phyloP scores from a whole-genome alignment of 1,140 invertebrate genomes.

The Trialeurodes vaporariorum region DNA sequence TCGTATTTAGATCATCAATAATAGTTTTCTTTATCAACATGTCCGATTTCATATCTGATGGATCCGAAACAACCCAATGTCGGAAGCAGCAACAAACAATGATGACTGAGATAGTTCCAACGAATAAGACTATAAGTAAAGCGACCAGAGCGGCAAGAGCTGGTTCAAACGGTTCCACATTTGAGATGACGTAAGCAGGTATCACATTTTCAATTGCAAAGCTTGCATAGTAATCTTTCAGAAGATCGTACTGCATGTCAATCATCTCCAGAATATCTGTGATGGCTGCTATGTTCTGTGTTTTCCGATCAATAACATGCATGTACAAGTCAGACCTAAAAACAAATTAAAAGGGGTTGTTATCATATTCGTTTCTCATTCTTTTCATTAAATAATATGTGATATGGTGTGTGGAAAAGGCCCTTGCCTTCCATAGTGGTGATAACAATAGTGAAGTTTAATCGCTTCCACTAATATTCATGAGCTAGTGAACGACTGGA shows the following conservation, averaged over 20 bases:
- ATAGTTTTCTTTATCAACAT: slow-evolving; percentile 70
- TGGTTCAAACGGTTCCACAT: slow-evolving; percentile 53
- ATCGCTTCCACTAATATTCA: slow-evolving; percentile 3
- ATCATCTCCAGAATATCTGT: slow-evolving; percentile 68
- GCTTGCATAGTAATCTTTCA: slow-evolving; percentile 61
- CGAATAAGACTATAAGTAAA: slow-evolving; percentile 69
- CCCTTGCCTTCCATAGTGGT: slow-evolving; percentile 3
- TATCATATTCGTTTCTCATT: slow-evolving; percentile 3
- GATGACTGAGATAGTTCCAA: slow-evolving; percentile 73
- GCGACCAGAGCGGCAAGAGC: slow-evolving; percentile 74
- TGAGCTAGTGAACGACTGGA: too few species aligned
- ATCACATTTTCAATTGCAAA: slow-evolving; percentile 76
- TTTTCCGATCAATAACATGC: slow-evolving; percentile 64
- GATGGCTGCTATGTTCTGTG: slow-evolving; percentile 61
- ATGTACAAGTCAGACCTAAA: slow-evolving; percentile 77
- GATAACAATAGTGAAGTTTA: neutral
- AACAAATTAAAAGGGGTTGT: slow-evolving; percentile 22
- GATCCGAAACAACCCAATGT: slow-evolving; percentile 62
- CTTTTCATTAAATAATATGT: too few species aligned
- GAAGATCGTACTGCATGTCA: slow-evolving; percentile 71
- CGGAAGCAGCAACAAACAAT: slow-evolving; percentile 80
- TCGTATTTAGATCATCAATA: slow-evolving; percentile 71
- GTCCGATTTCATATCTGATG: slow-evolving; percentile 55
- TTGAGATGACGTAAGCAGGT: slow-evolving; percentile 40
- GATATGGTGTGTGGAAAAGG: too few species aligned